Conservation (phyloP, 2,113 vertebrate genomes). For the Amazona vittata region DNA sequence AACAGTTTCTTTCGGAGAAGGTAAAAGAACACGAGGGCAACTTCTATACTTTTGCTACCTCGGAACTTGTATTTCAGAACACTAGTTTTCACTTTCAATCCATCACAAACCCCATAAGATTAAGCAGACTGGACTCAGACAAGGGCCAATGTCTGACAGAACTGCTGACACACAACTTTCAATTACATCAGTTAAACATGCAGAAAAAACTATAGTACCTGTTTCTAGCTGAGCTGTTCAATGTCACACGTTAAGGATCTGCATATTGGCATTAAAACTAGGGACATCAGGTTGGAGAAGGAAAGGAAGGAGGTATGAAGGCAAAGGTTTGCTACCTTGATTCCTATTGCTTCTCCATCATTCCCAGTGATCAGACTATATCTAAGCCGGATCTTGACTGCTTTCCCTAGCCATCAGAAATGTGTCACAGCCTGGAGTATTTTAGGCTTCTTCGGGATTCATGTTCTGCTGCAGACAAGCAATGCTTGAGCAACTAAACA, state of each 20-base stretch:
- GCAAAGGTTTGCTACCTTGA: background rate
- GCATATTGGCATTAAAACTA: background rate
- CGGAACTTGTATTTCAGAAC: background rate
- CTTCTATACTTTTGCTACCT: background rate
- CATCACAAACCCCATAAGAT: background rate
- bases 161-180: background rate
- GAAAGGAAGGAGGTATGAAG: background rate
- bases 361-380: background rate
- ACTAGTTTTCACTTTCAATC: background rate
- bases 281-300: background rate
- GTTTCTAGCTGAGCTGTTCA: background rate
- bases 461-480: background rate
- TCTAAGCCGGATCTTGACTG: background rate
- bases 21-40: background rate
- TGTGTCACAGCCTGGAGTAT: background rate
- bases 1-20: background rate
- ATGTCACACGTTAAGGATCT: background rate
- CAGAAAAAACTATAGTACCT: background rate
- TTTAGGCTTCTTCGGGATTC: background rate
- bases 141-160: background rate
- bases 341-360: background rate
- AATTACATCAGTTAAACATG: background rate
- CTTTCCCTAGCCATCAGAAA: background rate
- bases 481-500: background rate
- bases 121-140: background rate